A percentile compares a stretch with the other conserved stretches of the same genome.
phyloP scores from a whole-genome alignment of 1,140 invertebrate species.

The Drosophila kanapiae region DNA sequence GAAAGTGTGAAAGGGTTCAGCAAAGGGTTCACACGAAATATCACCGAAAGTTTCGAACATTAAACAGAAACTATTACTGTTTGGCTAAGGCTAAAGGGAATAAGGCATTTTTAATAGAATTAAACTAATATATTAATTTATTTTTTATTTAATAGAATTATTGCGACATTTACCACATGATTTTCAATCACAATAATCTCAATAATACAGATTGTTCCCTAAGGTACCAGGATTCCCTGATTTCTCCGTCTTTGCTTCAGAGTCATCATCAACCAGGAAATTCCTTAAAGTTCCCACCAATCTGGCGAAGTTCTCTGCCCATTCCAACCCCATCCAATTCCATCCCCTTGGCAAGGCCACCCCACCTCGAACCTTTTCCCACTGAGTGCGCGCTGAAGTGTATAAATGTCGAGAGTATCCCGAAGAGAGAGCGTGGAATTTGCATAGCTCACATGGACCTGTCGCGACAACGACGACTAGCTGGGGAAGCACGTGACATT shows the following conservation, averaged over 20 bases:
- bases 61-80: constrained; percentile 10
- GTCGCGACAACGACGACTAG: constrained; percentile 24
- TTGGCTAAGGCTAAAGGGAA: not conserved
- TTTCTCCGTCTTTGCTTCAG: constrained; percentile 11
- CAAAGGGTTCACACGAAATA: constrained; percentile 74
- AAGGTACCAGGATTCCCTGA: not conserved
- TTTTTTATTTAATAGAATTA: too few relatives aligned
- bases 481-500: constrained; percentile 75
- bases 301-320: constrained; percentile 14
- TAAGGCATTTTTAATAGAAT: too few relatives aligned
- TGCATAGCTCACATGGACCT: constrained; percentile 48
- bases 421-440: constrained; percentile 27
- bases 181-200: constrained; percentile 2
- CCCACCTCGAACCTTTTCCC: not conserved
- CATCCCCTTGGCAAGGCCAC: constrained; percentile 6
- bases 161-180: not conserved
- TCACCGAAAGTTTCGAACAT: constrained; percentile 14
- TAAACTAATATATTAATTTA: too few relatives aligned
- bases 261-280: constrained; percentile 1
- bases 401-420: constrained; percentile 75
- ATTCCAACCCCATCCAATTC: not conserved
- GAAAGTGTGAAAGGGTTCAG: constrained; percentile 79
- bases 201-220: constrained; percentile 6
- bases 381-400: constrained; percentile 73
- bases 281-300: constrained; percentile 35